Conservation (phyloP, 2,113 vertebrate genomes). For the Trogon melanurus region DNA sequence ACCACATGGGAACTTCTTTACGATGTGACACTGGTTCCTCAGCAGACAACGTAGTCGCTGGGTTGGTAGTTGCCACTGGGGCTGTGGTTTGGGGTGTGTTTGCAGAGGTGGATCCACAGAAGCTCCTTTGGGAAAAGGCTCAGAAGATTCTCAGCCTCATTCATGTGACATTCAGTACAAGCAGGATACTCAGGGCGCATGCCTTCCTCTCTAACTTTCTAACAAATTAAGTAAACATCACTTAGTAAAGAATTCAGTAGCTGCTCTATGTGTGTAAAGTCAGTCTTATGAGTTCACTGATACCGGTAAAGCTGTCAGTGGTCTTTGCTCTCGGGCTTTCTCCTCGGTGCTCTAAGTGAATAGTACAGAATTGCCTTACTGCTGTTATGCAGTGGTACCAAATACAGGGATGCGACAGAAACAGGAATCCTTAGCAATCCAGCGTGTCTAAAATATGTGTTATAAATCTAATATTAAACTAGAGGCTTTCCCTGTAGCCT, state of each 20-base stretch:
- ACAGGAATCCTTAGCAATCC: neutral
- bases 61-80: neutral
- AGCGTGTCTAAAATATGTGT: neutral
- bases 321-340: neutral
- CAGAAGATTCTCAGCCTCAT: neutral
- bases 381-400: neutral
- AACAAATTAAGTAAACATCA: neutral
- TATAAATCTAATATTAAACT: neutral
- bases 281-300: neutral
- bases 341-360: neutral
- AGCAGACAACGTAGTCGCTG: fast-evolving
- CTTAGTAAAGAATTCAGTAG: neutral
- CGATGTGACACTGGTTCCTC: neutral
- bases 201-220: neutral
- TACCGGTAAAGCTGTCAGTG: neutral
- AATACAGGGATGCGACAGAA: neutral
- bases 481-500: neutral
- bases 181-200: neutral
- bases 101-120: neutral
- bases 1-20: neutral
- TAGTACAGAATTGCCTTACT: neutral
- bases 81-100: neutral
- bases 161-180: neutral
- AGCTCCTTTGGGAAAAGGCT: neutral
- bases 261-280: neutral